These are phyloP conservation scores for Epiblema foenella DNA, from an alignment of 2,888 invertebrate species.

Conservation along the genomic window DNA sequence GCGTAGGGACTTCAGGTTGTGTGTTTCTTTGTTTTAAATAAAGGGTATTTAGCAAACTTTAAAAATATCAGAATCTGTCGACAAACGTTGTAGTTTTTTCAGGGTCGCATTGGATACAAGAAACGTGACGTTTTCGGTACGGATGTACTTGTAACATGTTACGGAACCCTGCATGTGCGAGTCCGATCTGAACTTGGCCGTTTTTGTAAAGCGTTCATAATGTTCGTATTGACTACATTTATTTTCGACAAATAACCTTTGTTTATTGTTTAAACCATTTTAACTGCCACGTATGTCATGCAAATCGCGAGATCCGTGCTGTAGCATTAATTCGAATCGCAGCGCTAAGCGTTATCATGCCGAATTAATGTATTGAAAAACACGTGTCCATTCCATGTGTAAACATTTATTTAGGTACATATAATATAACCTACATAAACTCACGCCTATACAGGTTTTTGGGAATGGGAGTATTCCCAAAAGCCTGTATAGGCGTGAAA, in stretches of 20 bases:
- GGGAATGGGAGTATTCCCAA: too few species aligned
- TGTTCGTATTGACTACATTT: background rate
- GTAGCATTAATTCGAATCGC: slow-evolving; percentile 28
- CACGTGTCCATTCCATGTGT: background rate
- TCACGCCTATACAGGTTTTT: background rate
- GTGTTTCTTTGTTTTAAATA: slow-evolving; percentile 6
- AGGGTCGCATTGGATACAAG: too few species aligned
- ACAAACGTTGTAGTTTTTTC: background rate
- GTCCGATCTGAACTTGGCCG: too few species aligned
- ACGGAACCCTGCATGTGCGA: too few species aligned
- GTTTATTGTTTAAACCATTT: slow-evolving; percentile 17
- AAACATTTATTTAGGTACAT: background rate
- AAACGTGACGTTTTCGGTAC: too few species aligned
- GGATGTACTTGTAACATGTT: too few species aligned
- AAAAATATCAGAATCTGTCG: background rate
- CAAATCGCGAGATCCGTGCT: slow-evolving; percentile 28
- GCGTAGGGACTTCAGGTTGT: background rate
- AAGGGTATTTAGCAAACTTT: background rate
- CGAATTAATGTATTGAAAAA: slow-evolving; percentile 3
- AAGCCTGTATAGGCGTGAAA: too few species aligned
- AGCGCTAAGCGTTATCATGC: slow-evolving; percentile 15
- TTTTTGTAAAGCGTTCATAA: too few species aligned
- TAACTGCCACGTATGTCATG: slow-evolving; percentile 18
- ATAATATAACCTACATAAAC: background rate
- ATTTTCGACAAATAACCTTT: slow-evolving; percentile 3